These are phyloP conservation scores for Turritopsis dohrnii DNA, from an alignment of 30 jellyfish, hydroid and myxozoan species.

Conservation along the genomic window DNA sequence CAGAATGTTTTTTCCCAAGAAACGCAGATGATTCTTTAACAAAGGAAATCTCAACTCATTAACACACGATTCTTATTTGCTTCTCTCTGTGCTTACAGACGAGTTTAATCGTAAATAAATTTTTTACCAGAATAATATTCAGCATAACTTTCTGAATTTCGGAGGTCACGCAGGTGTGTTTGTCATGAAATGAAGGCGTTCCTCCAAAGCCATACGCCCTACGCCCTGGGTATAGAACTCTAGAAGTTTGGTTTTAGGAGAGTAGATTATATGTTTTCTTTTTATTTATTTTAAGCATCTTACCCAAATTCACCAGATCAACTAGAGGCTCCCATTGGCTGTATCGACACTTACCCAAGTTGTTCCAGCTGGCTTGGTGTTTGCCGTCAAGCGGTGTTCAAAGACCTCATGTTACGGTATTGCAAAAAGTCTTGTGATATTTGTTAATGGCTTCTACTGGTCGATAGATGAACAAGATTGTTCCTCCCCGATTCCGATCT, in stretches of 20 bases:
- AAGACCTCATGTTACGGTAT: conserved; percentile 11
- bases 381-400: conserved; percentile 24
- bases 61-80: no score
- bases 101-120: no score
- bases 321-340: conserved; percentile 35
- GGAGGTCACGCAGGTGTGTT: no score
- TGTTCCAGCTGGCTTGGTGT: conserved; percentile 32
- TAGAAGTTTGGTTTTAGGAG: neutral
- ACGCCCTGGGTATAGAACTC: neutral
- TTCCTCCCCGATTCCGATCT: neutral
- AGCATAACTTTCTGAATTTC: no score
- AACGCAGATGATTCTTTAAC: no score
- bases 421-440: conserved; percentile 26
- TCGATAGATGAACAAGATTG: neutral
- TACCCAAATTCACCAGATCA: conserved; percentile 9
- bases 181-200: no score
- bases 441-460: conserved; percentile 1
- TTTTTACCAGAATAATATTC: no score
- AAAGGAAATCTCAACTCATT: no score
- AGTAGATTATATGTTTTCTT: neutral
- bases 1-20: no score
- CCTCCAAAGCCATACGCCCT: no score
- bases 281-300: neutral
- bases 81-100: no score
- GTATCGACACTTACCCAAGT: conserved; percentile 10